A percentile compares a stretch with the other conserved stretches of the same genome.
Conservation (phyloP, 2,888 invertebrate genomes). For the Lochmaea capreae region DNA sequence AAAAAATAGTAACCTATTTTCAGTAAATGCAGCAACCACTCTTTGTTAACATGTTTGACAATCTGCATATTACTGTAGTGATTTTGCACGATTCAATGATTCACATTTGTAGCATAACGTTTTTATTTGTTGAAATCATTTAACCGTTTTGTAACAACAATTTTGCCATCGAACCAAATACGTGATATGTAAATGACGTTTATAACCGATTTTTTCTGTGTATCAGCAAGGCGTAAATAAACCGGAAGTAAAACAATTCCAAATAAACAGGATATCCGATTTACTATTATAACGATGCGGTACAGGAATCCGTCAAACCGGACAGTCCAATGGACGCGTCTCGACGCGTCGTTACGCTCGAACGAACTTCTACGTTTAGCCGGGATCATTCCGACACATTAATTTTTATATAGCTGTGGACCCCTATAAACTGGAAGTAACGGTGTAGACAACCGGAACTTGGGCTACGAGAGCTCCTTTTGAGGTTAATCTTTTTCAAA, state of each 20-base stretch:
- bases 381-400: conserved; percentile 38
- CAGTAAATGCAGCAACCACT: too few species aligned
- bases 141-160: too few species aligned
- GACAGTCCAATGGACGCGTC: conserved; percentile 20
- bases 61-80: too few species aligned
- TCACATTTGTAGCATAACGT: too few species aligned
- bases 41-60: too few species aligned
- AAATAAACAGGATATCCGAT: conserved; percentile 32
- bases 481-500: not conserved
- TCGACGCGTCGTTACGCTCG: conserved; percentile 24
- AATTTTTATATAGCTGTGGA: conserved; percentile 30
- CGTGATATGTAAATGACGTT: not conserved
- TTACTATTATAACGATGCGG: conserved; percentile 24
- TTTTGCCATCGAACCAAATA: not conserved
- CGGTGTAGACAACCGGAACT: conserved; percentile 2
- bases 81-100: too few species aligned
- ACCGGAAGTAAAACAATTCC: conserved; percentile 31
- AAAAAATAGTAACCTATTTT: too few species aligned
- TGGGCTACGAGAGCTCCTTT: not conserved
- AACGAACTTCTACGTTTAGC: conserved; percentile 5
- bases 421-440: conserved; percentile 7
- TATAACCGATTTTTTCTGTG: not conserved
- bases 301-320: conserved; percentile 28
- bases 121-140: too few species aligned
- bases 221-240: conserved; percentile 8